Percentiles rank a stretch among this genome's conserved stretches.
Conservation (phyloP, 1,140 invertebrate species). For the Aphaenogaster ashmeadi region DNA sequence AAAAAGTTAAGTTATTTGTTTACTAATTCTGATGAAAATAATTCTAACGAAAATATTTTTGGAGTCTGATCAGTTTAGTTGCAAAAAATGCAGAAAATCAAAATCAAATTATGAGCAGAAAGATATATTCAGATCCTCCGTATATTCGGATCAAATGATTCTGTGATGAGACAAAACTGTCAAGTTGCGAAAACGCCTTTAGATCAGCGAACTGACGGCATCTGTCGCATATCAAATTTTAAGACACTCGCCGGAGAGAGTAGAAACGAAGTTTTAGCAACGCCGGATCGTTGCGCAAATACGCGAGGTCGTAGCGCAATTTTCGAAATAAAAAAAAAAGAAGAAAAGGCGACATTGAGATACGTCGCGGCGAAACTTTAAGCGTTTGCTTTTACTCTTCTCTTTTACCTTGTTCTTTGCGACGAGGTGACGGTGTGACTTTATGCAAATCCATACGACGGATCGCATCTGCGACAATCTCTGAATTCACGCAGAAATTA, state of each 20-base stretch:
- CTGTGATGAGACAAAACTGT: background rate
- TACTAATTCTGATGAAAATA: background rate
- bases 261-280: background rate
- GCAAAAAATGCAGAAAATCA: background rate
- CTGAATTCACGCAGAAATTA: conserved; percentile 30
- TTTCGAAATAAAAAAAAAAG: background rate
- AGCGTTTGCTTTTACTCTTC: background rate
- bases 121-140: background rate
- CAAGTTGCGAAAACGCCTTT: background rate
- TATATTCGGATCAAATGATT: conserved; percentile 1
- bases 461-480: conserved; percentile 21
- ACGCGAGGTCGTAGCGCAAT: background rate
- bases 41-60: background rate
- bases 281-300: background rate
- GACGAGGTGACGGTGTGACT: background rate
- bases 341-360: background rate
- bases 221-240: background rate
- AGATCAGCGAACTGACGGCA: background rate
- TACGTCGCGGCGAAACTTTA: background rate
- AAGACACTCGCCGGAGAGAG: background rate
- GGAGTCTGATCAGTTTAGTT: background rate
- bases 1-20: background rate
- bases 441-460: conserved; percentile 16
- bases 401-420: background rate
- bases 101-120: background rate